phyloP scores from a whole-genome alignment of 2,113 vertebrate genomes.

The western clawed frog (Xenopus tropicalis) region UCB_Xtro_10.0 CM004448.2:83828501-83829000 shows the following conservation, averaged over 20 bases:
- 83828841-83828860: constrained; percentile 40
- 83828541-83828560: too few species aligned
- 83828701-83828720: constrained; percentile 39
- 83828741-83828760: constrained; percentile 43
- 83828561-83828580: constrained; percentile 13
- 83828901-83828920: constrained; percentile 7
- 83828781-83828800: constrained; percentile 37
- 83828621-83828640: constrained; percentile 33
- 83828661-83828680: constrained; percentile 33
- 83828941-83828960: constrained; percentile 30
- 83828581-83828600: constrained; percentile 20
- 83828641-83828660: constrained; percentile 41
- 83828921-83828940: constrained; percentile 17
- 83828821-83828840: constrained; percentile 40
- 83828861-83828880: constrained; percentile 14
- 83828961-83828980: constrained; percentile 33
- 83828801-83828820: constrained; percentile 35
- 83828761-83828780: constrained; percentile 29
- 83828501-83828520: too few species aligned
- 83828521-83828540: too few species aligned
- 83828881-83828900: constrained; percentile 26
- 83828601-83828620: constrained; percentile 10
- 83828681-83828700: constrained; percentile 35
- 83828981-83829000: constrained; percentile 38
- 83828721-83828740: constrained; percentile 40